A percentile compares a stretch with the other conserved stretches of the same genome.
Conservation (phyloP, 1,140 invertebrate species). For the Thalassaphorura encarpata region DNA sequence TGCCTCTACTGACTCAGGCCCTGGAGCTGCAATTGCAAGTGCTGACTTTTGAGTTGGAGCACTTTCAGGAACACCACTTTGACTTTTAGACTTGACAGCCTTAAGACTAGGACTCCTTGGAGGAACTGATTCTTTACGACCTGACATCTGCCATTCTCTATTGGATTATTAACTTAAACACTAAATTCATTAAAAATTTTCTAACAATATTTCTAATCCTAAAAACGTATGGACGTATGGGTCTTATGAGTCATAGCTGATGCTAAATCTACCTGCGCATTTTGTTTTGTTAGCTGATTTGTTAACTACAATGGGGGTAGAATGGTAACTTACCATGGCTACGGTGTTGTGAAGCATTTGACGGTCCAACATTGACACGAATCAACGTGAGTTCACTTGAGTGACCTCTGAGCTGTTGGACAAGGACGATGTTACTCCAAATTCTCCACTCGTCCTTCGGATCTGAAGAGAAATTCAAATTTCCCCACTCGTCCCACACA, state of each 20-base stretch:
- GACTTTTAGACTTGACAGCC: too few relatives aligned
- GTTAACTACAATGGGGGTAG: not conserved
- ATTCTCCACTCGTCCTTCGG: too few relatives aligned
- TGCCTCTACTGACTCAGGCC: too few relatives aligned
- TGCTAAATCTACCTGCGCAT: not conserved
- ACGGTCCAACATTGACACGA: constrained; percentile 26
- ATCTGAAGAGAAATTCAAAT: too few relatives aligned
- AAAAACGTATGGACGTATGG: not conserved
- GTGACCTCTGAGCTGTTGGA: not conserved
- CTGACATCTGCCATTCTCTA: not conserved
- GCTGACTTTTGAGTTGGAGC: too few relatives aligned
- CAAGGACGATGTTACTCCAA: not conserved
- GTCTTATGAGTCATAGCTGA: not conserved
- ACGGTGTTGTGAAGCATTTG: constrained; percentile 4
- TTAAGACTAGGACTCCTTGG: too few relatives aligned
- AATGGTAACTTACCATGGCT: not conserved
- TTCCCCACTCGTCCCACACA: too few relatives aligned
- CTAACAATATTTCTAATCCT: not conserved
- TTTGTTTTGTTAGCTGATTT: not conserved
- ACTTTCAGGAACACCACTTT: too few relatives aligned
- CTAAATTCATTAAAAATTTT: not conserved
- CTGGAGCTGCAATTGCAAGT: too few relatives aligned
- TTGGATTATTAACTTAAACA: not conserved
- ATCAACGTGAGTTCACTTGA: not conserved
- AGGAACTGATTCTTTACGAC: too few relatives aligned